Conservation (phyloP, 2,888 invertebrate species). For the Dicranocentrus wangi region DNA sequence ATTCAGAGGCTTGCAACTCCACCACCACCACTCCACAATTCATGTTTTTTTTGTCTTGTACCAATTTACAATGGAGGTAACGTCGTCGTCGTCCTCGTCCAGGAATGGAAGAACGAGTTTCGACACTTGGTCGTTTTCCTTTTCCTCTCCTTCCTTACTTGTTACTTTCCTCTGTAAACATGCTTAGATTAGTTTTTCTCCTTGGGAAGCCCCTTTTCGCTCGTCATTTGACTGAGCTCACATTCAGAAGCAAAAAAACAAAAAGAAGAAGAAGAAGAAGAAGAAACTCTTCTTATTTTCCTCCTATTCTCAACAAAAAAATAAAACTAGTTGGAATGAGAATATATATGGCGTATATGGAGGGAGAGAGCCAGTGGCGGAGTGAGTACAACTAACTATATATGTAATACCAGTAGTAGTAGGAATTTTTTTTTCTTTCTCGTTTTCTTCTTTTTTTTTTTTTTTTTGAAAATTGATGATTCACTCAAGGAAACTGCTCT, state of each 20-base stretch:
- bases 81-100: too few relatives aligned
- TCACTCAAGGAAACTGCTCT: too few relatives aligned
- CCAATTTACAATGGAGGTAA: not conserved
- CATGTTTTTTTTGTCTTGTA: not conserved
- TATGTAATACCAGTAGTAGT: too few relatives aligned
- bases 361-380: too few relatives aligned
- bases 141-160: slow-evolving; percentile 1
- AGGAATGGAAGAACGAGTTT: slow-evolving; percentile 20
- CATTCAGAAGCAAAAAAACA: not conserved
- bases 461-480: too few relatives aligned
- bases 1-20: not conserved
- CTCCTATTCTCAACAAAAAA: too few relatives aligned
- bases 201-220: not conserved
- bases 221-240: slow-evolving; percentile 1
- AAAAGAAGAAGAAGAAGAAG: not conserved
- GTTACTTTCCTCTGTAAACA: slow-evolving; percentile 15
- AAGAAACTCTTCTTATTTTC: too few relatives aligned
- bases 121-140: slow-evolving; percentile 32
- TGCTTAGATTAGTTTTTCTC: slow-evolving; percentile 41
- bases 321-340: too few relatives aligned
- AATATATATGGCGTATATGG: too few relatives aligned
- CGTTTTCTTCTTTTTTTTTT: too few relatives aligned
- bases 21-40: not conserved
- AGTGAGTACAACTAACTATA: too few relatives aligned
- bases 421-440: too few relatives aligned